These are phyloP conservation scores for Torymus aiolomorphi DNA, from an alignment of 2,888 invertebrate species.

Conservation along the genomic window DNA sequence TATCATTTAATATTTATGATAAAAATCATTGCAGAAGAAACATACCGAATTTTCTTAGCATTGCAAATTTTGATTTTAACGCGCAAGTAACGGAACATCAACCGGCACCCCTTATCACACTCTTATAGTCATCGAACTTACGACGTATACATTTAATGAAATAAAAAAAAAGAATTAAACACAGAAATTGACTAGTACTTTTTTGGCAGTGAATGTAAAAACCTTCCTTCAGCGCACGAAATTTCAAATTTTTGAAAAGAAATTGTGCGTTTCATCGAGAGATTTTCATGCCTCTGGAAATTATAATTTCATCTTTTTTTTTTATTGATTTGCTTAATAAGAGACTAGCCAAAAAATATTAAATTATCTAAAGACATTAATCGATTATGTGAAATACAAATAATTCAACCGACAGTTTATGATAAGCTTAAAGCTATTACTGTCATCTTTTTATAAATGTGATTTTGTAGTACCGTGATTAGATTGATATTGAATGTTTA, in stretches of 20 bases:
- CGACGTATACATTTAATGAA: constrained; percentile 27
- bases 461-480: constrained; percentile 32
- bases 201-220: constrained; percentile 26
- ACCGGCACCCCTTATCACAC: constrained; percentile 2
- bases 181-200: constrained; percentile 23
- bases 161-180: constrained; percentile 27
- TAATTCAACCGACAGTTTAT: constrained; percentile 9
- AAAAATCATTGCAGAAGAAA: constrained; percentile 21
- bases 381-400: constrained; percentile 19
- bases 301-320: constrained; percentile 19
- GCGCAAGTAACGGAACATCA: constrained; percentile 27
- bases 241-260: constrained; percentile 12
- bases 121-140: constrained; percentile 28
- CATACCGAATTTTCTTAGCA: constrained; percentile 12
- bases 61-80: constrained; percentile 36
- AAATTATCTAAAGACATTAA: constrained; percentile 2
- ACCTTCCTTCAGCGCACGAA: constrained; percentile 33
- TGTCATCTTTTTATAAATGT: constrained; percentile 39
- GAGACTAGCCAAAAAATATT: not conserved
- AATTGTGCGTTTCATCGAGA: constrained; percentile 18
- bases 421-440: constrained; percentile 41
- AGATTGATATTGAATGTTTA: constrained; percentile 39
- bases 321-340: not conserved
- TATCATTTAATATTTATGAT: constrained; percentile 24
- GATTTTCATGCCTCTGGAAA: constrained; percentile 19